Conservation (phyloP, 2,888 invertebrate species). For the Brachypterus glaber region DNA sequence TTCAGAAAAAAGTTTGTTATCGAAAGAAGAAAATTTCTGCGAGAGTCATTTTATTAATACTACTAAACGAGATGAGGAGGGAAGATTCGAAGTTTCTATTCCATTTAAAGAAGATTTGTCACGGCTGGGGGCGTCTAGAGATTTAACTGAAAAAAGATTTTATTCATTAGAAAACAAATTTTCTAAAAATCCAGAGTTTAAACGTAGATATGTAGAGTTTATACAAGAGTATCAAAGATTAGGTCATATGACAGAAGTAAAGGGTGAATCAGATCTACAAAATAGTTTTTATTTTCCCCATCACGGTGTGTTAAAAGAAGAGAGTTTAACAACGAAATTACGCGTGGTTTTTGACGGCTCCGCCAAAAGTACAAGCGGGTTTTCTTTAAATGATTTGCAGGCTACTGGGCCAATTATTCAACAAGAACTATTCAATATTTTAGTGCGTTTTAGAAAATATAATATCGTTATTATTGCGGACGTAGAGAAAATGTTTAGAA, state of each 20-base stretch:
- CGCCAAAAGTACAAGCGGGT: constrained; percentile 10
- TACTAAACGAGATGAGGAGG: background rate
- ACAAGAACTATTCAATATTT: constrained; percentile 12
- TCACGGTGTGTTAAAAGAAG: constrained; percentile 12
- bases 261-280: background rate
- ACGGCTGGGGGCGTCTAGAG: constrained; percentile 3
- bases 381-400: constrained; percentile 15
- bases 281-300: constrained; percentile 15
- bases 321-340: constrained; percentile 13
- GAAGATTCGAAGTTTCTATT: background rate
- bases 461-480: constrained; percentile 11
- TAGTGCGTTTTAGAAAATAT: constrained; percentile 13
- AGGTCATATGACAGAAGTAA: constrained; percentile 13
- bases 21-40: background rate
- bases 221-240: constrained; percentile 12
- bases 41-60: background rate
- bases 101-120: background rate
- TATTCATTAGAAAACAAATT: constrained; percentile 13
- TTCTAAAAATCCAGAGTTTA: constrained; percentile 8
- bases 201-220: constrained; percentile 9
- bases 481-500: constrained; percentile 15
- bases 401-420: constrained; percentile 12
- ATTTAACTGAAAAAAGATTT: constrained; percentile 9
- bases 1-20: background rate
- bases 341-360: constrained; percentile 17